These are phyloP conservation scores for Lapara coniferarum DNA, from an alignment of 2,888 invertebrate genomes.

Conservation along the genomic window DNA sequence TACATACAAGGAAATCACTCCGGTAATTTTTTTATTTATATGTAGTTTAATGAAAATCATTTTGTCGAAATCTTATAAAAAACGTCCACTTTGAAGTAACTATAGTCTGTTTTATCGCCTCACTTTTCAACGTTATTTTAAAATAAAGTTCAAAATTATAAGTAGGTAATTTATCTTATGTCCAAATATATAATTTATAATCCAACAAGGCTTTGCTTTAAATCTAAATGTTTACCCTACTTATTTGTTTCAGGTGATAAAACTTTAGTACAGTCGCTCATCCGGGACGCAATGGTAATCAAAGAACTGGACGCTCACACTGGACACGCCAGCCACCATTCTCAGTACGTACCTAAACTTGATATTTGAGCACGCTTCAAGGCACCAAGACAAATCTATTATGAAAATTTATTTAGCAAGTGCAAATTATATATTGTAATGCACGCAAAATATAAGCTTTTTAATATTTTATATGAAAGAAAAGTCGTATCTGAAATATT, in stretches of 20 bases:
- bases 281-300: slow-evolving; percentile 95
- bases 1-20: too few relatives aligned
- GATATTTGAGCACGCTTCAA: slow-evolving; percentile 55
- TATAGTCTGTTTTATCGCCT: too few relatives aligned
- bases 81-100: too few relatives aligned
- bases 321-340: slow-evolving; percentile 87
- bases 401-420: slow-evolving; percentile 25
- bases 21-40: too few relatives aligned
- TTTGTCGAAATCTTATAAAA: too few relatives aligned
- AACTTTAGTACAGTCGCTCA: slow-evolving; percentile 93
- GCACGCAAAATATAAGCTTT: slow-evolving; percentile 2
- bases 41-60: too few relatives aligned
- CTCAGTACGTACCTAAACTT: slow-evolving; percentile 87
- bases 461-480: not conserved
- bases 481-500: slow-evolving; percentile 6
- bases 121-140: too few relatives aligned
- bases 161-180: too few relatives aligned
- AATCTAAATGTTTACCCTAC: not conserved
- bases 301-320: slow-evolving; percentile 90
- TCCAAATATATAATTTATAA: too few relatives aligned
- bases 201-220: not conserved
- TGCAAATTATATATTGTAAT: slow-evolving; percentile 5
- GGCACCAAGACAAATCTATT: slow-evolving; percentile 37
- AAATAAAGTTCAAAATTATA: too few relatives aligned
- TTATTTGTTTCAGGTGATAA: slow-evolving; percentile 89